Evolutionary conservation across 2,888 invertebrate genomes (phyloP), one percentile per base, ranked within the genome.

Genomic region (Pollenia amentaria): DNA sequence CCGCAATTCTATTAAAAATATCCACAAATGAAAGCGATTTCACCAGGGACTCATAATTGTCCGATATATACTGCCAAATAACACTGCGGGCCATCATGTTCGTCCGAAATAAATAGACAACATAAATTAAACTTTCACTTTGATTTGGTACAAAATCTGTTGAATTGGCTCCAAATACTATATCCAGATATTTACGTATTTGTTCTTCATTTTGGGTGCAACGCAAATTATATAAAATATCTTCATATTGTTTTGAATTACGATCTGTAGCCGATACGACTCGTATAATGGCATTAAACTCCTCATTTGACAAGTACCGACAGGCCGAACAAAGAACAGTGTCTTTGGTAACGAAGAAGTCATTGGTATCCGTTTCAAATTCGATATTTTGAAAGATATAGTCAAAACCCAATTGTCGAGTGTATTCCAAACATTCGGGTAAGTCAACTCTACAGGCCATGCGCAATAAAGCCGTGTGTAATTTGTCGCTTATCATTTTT

Each of bases 161-260:
- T 0, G 91, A 89, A 81, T 92, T 92, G n/a, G 90, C 89, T 6
- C 90, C 90, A 29, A 93, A 44, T 29, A 92, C 62, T 18, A 91
- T 57, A 11, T 91, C 88, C 3, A 92, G 87, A 85, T 91, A 92
- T n/a, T 89, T 85, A 0, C 88, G 86, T 62, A 92, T 79, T 14
- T 91, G 92, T 0, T 84, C 84, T 3, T 87, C 87, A n/a, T 89
- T 90, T 77, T 91, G 89, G 0, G 90, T 91, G 77, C 92, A 92
- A 11, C 91, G 91, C 46, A 92, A 75, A 9, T 91, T 87, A 65
- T 91, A 92, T 8, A 92, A 89, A n/a, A 92, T 84, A 79, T 92
- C 93, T 40, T 92, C 91, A 21, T 89, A 90, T 18, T 79, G 88
- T 0, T 79, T 57, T 0, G 90, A 82, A 11, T 88, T 88, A 0